Conservation (phyloP, 2,888 invertebrate species). For the Molorchus minor region DNA sequence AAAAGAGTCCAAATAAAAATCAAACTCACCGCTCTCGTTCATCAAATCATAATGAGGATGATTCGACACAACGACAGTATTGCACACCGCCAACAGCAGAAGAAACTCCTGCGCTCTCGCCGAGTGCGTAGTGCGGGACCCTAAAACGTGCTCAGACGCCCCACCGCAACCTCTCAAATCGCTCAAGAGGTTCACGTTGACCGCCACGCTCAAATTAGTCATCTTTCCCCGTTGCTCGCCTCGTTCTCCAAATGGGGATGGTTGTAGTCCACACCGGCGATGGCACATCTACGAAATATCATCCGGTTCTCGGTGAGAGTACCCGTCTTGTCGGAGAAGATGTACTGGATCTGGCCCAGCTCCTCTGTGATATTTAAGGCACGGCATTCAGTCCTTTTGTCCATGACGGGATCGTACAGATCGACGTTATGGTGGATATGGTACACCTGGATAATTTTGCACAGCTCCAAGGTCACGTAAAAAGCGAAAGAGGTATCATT, state of each 20-base stretch:
- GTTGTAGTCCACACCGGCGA: slow-evolving; percentile 89
- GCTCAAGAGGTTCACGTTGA: slow-evolving; percentile 66
- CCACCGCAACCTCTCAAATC: slow-evolving; percentile 60
- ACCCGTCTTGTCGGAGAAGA: slow-evolving; percentile 98
- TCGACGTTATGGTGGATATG: slow-evolving; percentile 92
- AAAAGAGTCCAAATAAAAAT: too few species aligned
- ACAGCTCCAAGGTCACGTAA: slow-evolving; percentile 96
- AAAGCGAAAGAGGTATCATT: slow-evolving; percentile 96
- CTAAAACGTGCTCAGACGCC: slow-evolving; percentile 51
- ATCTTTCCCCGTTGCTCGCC: slow-evolving; percentile 39
- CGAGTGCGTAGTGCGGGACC: slow-evolving; percentile 65
- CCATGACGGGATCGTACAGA: slow-evolving; percentile 84
- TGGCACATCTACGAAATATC: slow-evolving; percentile 91
- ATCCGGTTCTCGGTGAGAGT: slow-evolving; percentile 98
- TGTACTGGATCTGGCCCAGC: slow-evolving; percentile 92
- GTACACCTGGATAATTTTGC: slow-evolving; percentile 94
- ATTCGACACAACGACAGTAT: slow-evolving; percentile 93
- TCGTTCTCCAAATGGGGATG: slow-evolving; percentile 80
- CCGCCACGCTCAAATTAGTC: slow-evolving; percentile 60
- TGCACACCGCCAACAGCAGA: slow-evolving; percentile 90
- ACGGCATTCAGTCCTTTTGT: slow-evolving; percentile 87
- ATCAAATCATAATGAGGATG: slow-evolving; percentile 81
- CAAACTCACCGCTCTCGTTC: slow-evolving; percentile 72
- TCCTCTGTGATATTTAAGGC: slow-evolving; percentile 98
- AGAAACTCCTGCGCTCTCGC: slow-evolving; percentile 89